These are phyloP conservation scores for Holotrichia oblita DNA, from an alignment of 1,140 invertebrate genomes.

Conservation along the genomic window DNA sequence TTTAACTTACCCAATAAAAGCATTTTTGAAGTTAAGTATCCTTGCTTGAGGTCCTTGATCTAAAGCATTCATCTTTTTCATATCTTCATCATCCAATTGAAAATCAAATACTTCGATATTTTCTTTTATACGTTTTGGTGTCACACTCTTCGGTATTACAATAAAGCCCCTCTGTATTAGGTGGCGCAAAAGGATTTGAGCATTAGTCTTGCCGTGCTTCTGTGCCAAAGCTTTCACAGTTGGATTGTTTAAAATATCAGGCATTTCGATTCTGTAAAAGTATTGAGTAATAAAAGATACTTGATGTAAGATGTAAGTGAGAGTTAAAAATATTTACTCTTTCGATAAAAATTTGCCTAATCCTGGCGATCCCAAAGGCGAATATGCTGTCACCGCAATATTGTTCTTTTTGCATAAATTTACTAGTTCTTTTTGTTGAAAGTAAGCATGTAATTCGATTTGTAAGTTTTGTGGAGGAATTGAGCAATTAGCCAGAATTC, in stretches of 20 bases:
- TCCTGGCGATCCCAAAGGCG: constrained; percentile 81
- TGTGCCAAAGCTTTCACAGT: constrained; percentile 74
- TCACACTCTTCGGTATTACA: constrained; percentile 88
- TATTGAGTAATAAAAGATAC: constrained; percentile 47
- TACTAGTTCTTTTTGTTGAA: constrained; percentile 80
- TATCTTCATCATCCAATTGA: constrained; percentile 65
- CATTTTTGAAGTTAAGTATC: constrained; percentile 71
- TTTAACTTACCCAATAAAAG: constrained; percentile 61
- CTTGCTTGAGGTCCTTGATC: constrained; percentile 69
- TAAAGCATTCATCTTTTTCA: constrained; percentile 64
- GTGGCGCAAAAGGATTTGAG: constrained; percentile 82
- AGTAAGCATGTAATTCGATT: constrained; percentile 84
- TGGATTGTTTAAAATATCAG: constrained; percentile 75
- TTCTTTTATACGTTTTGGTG: constrained; percentile 72
- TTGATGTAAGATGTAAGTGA: background rate
- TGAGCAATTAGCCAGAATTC: constrained; percentile 70
- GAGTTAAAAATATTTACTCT: background rate
- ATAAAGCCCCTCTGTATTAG: constrained; percentile 76
- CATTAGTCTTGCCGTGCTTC: constrained; percentile 74
- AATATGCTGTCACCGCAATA: constrained; percentile 84
- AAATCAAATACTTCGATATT: constrained; percentile 74
- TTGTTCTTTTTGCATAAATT: constrained; percentile 76
- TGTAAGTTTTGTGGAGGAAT: constrained; percentile 78
- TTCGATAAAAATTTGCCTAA: constrained; percentile 63
- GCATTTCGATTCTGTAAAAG: constrained; percentile 66